Percentiles rank a stretch among this genome's conserved stretches.
Conservation (phyloP, 2,797 vertebrate genomes). For the Centropyge bicolor region DNA sequence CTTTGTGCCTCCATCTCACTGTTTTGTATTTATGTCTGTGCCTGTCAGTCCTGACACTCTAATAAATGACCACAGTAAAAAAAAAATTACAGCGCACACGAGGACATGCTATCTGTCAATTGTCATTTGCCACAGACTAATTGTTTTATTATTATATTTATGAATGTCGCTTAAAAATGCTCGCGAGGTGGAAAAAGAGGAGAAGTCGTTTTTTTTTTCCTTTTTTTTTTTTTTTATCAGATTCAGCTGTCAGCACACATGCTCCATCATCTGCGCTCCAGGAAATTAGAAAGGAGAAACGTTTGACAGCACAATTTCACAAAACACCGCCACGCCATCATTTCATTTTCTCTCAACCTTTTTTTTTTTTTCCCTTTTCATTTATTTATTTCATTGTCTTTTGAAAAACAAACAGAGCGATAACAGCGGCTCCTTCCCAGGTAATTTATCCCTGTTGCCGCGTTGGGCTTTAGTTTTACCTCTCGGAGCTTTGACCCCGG, state of each 20-base stretch:
- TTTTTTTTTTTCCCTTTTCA: slow-evolving; percentile 45
- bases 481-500: slow-evolving; percentile 40
- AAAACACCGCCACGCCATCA: slow-evolving; percentile 82
- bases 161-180: slow-evolving; percentile 68
- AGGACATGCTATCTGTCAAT: slow-evolving; percentile 74
- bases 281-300: slow-evolving; percentile 86
- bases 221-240: slow-evolving; percentile 69
- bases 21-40: slow-evolving; percentile 33
- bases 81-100: slow-evolving; percentile 44
- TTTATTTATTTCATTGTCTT: slow-evolving; percentile 81
- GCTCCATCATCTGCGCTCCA: slow-evolving; percentile 83
- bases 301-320: slow-evolving; percentile 87
- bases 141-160: slow-evolving; percentile 81
- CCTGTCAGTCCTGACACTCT: slow-evolving; percentile 60
- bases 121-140: slow-evolving; percentile 76
- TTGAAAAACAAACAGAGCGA: slow-evolving; percentile 76
- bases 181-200: slow-evolving; percentile 49
- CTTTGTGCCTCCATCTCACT: slow-evolving; percentile 6
- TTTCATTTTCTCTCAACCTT: slow-evolving; percentile 79
- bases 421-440: slow-evolving; percentile 60
- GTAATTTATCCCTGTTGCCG: slow-evolving; percentile 63
- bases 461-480: slow-evolving; percentile 30
- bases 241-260: slow-evolving; percentile 78
- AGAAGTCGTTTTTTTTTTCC: slow-evolving; percentile 39
- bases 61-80: slow-evolving; percentile 64